Evolutionary conservation across 2,888 invertebrate species (phyloP).

Genomic region (Noctua pronuba): DNA sequence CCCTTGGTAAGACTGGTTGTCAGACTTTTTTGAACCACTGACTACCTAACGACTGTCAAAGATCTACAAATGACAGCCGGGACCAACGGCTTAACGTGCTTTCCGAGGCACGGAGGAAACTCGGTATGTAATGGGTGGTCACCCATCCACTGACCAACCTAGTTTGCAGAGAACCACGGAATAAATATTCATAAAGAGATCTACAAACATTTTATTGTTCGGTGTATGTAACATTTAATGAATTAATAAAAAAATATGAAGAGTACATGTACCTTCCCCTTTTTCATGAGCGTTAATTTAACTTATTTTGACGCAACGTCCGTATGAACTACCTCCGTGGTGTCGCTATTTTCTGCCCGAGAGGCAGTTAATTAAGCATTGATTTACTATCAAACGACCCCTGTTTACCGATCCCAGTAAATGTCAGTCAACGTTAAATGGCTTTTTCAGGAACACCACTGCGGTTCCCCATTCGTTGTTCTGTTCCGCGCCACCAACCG

Average conservation of each 20-base stretch:
- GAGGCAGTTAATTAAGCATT: conserved; percentile 18
- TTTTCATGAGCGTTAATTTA: neutral
- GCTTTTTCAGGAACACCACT: conserved; percentile 31
- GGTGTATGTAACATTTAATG: too few species aligned
- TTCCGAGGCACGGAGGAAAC: too few species aligned
- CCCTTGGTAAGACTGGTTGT: too few species aligned
- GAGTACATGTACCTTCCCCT: neutral
- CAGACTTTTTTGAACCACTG: too few species aligned
- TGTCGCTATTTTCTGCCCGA: neutral
- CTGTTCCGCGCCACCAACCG: conserved; percentile 30
- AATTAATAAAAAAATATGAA: too few species aligned
- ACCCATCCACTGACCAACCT: too few species aligned
- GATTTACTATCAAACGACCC: conserved; percentile 21
- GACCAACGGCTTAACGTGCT: too few species aligned
- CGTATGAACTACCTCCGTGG: neutral
- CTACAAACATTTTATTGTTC: neutral
- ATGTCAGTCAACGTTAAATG: conserved; percentile 45
- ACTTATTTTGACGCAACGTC: neutral
- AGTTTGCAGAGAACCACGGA: neutral
- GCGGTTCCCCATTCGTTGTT: conserved; percentile 42
- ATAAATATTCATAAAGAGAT: neutral
- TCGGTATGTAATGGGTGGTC: too few species aligned
- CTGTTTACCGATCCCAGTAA: conserved; percentile 30
- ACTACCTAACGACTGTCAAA: too few species aligned
- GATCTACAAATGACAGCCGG: too few species aligned